Evolutionary conservation across 1,140 invertebrate genomes (phyloP).

Genomic region (Philotrypesis tridentata): DNA sequence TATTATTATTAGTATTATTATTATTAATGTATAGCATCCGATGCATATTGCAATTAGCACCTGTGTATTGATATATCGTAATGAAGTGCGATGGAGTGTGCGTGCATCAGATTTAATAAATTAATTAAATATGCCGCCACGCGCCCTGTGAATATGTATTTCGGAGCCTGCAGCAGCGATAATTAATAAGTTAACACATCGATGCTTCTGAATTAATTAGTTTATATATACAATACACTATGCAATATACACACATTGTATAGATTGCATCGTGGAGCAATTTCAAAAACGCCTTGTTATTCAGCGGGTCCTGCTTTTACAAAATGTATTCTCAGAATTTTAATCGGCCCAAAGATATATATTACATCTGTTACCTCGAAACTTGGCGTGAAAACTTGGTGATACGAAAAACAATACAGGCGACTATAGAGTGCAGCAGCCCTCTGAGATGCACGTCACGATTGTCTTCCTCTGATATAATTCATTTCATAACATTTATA

Average conservation of each 20-base stretch:
- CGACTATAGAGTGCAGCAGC: too few relatives aligned
- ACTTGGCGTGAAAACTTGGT: neutral
- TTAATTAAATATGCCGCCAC: neutral
- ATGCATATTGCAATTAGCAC: neutral
- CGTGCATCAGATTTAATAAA: neutral
- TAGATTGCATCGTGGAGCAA: too few relatives aligned
- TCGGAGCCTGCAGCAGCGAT: neutral
- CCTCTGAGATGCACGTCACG: too few relatives aligned
- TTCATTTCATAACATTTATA: constrained; percentile 9
- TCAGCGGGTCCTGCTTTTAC: too few relatives aligned
- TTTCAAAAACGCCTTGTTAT: neutral
- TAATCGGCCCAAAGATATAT: too few relatives aligned
- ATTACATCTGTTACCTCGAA: neutral
- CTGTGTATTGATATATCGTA: neutral
- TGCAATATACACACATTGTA: too few relatives aligned
- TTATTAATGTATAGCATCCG: neutral
- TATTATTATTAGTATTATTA: neutral
- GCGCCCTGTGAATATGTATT: neutral
- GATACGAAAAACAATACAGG: neutral
- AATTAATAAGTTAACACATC: neutral
- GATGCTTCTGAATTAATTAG: neutral
- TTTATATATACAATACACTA: too few relatives aligned
- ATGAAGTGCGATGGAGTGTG: neutral
- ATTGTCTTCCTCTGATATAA: neutral
- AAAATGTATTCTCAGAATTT: neutral